These are phyloP conservation scores for Callocephalon fimbriatum DNA, from an alignment of 2,113 vertebrate species.

Conservation along the genomic window DNA sequence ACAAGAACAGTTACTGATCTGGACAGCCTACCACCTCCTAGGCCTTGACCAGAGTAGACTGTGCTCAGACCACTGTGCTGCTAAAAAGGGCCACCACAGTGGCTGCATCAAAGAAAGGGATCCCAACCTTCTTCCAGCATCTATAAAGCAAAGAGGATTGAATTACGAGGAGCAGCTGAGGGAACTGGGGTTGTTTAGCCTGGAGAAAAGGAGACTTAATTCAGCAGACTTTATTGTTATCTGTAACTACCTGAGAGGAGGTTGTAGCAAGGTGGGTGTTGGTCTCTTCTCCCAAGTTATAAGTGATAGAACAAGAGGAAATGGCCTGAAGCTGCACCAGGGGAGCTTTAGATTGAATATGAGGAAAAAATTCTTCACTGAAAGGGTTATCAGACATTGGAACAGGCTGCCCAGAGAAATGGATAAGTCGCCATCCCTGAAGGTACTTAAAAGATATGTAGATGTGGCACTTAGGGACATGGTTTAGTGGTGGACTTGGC, in stretches of 20 bases:
- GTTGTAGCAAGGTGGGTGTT: rapidly evolving
- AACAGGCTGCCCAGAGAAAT: neutral
- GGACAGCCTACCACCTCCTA: neutral
- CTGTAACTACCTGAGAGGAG: neutral
- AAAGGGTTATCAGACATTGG: neutral
- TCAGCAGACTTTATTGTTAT: neutral
- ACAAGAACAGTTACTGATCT: neutral
- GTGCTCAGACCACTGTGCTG: neutral
- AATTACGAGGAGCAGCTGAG: neutral
- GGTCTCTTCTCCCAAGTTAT: neutral
- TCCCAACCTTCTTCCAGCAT: neutral
- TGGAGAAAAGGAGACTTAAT: neutral
- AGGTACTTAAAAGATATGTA: neutral
- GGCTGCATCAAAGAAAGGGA: neutral
- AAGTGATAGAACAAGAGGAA: neutral
- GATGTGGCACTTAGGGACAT: neutral
- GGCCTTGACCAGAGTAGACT: neutral
- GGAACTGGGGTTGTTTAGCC: neutral
- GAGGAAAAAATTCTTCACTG: neutral
- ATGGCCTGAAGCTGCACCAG: rapidly evolving
- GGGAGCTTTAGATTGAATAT: neutral
- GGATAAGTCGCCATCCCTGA: neutral
- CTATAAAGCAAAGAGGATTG: neutral
- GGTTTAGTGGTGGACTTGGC: neutral
- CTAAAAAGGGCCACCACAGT: neutral